Percentiles rank a stretch among this genome's conserved stretches.
phyloP scores from a whole-genome alignment of 2,797 vertebrate species.

The Ctenopoma kingsleyae region DNA sequence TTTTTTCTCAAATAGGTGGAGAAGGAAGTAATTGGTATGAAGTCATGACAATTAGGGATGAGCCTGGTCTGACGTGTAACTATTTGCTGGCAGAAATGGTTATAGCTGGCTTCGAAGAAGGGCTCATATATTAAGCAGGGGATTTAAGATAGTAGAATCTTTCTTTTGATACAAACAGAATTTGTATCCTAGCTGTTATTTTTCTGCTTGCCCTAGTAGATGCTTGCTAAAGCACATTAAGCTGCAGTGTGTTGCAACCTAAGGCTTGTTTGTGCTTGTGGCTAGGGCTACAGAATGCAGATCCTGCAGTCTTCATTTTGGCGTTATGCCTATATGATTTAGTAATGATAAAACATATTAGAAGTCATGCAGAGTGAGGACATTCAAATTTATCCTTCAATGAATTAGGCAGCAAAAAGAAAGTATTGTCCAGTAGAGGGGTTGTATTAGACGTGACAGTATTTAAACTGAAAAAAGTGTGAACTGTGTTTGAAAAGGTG shows the following conservation, averaged over 20 bases:
- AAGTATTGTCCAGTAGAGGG: background rate
- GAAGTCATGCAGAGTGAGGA: slow-evolving; percentile 11
- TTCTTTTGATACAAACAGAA: slow-evolving; percentile 27
- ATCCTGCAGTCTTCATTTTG: slow-evolving; percentile 44
- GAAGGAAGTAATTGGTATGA: slow-evolving; percentile 61
- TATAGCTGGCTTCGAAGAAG: background rate
- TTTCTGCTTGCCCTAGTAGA: slow-evolving; percentile 24
- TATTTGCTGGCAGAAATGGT: slow-evolving; percentile 21
- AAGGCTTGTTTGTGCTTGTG: slow-evolving; percentile 72
- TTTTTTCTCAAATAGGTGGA: slow-evolving; percentile 35
- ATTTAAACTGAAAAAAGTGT: background rate
- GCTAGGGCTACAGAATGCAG: slow-evolving; percentile 55
- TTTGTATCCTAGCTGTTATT: slow-evolving; percentile 37
- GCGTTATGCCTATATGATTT: slow-evolving; percentile 50
- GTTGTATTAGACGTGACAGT: background rate
- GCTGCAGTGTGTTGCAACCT: slow-evolving; percentile 62
- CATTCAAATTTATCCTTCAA: slow-evolving; percentile 12
- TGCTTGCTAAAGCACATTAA: slow-evolving; percentile 47
- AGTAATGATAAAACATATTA: slow-evolving; percentile 42
- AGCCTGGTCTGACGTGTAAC: slow-evolving; percentile 30
- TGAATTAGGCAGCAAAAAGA: background rate
- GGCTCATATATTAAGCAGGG: slow-evolving; percentile 33
- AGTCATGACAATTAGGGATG: slow-evolving; percentile 46
- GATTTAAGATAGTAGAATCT: slow-evolving; percentile 9
- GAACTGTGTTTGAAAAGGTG: background rate